These are phyloP conservation scores for Herminia tarsipennalis DNA, from an alignment of 2,888 invertebrate species.

Conservation along the genomic window DNA sequence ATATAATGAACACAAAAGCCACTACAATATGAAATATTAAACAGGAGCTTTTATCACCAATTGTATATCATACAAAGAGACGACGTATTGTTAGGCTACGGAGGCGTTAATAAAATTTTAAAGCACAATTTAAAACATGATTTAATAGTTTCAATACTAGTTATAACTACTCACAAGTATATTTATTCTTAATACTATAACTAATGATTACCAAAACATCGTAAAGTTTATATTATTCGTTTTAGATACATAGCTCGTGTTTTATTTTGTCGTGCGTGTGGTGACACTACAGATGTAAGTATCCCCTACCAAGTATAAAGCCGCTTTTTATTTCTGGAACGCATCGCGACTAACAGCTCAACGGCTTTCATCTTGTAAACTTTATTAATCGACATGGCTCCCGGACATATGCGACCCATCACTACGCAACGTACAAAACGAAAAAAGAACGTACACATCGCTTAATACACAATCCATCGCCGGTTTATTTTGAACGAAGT, in stretches of 20 bases:
- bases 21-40: conserved; percentile 1
- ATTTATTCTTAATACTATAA: no score
- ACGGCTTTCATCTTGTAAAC: conserved; percentile 84
- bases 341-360: conserved; percentile 75
- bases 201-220: no score
- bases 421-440: conserved; percentile 36
- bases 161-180: no score
- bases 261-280: conserved; percentile 25
- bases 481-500: conserved; percentile 3
- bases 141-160: no score
- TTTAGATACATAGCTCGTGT: background rate
- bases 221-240: no score
- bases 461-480: conserved; percentile 42
- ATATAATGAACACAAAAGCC: conserved; percentile 1
- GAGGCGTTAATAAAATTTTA: no score
- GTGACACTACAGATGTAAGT: conserved; percentile 56
- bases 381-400: conserved; percentile 83
- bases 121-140: background rate
- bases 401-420: conserved; percentile 65
- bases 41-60: background rate
- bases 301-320: conserved; percentile 79
- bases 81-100: no score
- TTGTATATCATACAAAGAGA: background rate
- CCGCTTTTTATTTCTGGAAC: conserved; percentile 82
- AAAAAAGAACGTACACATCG: conserved; percentile 24